Base-by-base conservation (phyloP, 2,113 vertebrate species). In the Steatornis caripensis region DNA sequence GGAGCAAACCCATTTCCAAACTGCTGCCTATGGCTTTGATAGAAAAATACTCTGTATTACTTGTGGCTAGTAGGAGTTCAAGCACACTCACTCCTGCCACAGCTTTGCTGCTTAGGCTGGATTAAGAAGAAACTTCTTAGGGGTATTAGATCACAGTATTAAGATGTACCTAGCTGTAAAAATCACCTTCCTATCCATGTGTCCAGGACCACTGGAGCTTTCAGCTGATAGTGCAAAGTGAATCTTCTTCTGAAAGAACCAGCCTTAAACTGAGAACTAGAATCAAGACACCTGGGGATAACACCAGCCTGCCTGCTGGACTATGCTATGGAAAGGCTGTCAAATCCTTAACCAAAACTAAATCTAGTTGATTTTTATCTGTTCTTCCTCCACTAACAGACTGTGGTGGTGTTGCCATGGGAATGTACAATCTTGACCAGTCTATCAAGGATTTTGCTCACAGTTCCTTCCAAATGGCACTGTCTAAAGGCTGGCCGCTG, bases 381-480 rank as follows among this genome's bases (percentile, higher is more conserved):
- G 74, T 78, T 89, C 36, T 87, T 80, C 11, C 57, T 97, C 36
- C 43, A 18, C 17, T 89, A 18, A 78, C 95, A 99, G 99, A 97
- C 22, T 97, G 99, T 15, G 99, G 99, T 61, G 99, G 99, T 37
- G 99, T 99, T 30, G 99, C 99, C 45, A 97, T 99, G 98, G 99
- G 99, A 69, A 99, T 99, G 99, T 99, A 99, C 98, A 99, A 99
- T 94, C 99, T 99, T 39, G 99, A 99, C 95, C 98, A 98, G 46
- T 99, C 99, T 79, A 99, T 99, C 76, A 97, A 96, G 90, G 99
- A 99, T 69, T 99, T 99, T 97, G 99, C 99, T n/a, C 99, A 99
- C 96, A 99, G 99, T 97, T 99, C 99, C 90, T 99, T 99, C 97
- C 99, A 99, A 95, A 99, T 99, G 99, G 99, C 98, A 12, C 90